Percentiles rank a stretch among this genome's conserved stretches.
These are phyloP conservation scores for Heloderma charlesbogerti DNA, from an alignment of 2,113 vertebrate species.

Conservation along the genomic window DNA sequence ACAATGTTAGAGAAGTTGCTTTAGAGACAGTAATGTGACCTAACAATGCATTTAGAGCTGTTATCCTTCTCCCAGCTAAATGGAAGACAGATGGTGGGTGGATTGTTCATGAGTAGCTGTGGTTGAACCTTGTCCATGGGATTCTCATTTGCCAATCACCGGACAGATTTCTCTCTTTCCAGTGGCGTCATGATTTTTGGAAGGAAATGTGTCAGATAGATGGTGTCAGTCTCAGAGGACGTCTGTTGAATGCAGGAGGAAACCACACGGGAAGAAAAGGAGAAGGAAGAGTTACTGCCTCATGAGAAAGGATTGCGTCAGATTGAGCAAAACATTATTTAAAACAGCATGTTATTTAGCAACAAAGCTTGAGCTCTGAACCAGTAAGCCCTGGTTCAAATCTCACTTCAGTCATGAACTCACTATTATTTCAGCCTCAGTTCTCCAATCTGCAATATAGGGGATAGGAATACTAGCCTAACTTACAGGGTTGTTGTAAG, in stretches of 20 bases:
- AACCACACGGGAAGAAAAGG: conserved; percentile 18
- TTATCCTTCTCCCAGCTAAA: not conserved
- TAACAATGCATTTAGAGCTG: not conserved
- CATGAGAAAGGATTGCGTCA: conserved; percentile 15
- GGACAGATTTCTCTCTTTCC: not conserved
- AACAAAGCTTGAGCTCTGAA: not conserved
- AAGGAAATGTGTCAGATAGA: not conserved
- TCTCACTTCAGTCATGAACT: not conserved
- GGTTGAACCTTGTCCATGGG: not conserved
- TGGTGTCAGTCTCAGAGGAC: not conserved
- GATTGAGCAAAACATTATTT: conserved; percentile 4
- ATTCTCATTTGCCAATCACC: not conserved
- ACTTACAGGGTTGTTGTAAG: not conserved
- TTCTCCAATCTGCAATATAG: not conserved
- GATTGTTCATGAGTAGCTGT: not conserved
- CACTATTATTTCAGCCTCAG: not conserved
- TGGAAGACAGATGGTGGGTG: not conserved
- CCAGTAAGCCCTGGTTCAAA: not conserved
- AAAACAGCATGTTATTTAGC: not conserved
- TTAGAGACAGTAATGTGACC: not conserved
- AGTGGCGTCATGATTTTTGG: not conserved
- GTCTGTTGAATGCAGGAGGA: not conserved
- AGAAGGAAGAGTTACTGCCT: conserved; percentile 11
- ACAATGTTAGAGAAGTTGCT: not conserved
- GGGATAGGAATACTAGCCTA: not conserved